Base-by-base conservation (phyloP, 2,113 vertebrate genomes). In the Charadrius vociferus region DNA sequence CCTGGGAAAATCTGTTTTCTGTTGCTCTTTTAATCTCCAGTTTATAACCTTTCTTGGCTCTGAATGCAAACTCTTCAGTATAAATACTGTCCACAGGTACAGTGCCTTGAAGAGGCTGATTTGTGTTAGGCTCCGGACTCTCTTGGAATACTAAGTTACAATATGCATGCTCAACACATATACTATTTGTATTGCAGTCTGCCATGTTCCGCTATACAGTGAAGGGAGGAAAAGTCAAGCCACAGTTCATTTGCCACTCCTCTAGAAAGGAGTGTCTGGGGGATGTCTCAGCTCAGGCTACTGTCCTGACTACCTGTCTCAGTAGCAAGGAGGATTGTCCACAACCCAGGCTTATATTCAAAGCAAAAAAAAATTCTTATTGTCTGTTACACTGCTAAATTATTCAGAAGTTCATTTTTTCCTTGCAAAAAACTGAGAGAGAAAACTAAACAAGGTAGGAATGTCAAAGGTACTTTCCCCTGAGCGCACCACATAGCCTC, bases 181-280 rank as follows among this genome's bases (percentile, higher is more conserved):
- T 1, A 2, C 12, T 5, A 0, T 7, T 47, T 30, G 34, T 36
- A 7, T 1, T 22, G 22, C 49, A 45, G 23, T 3, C 61, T 85
- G 43, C 47, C 23, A 1, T 8, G 52, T 6, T 71, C 80, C 74
- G 61, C 18, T 12, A 2, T 7, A 2, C 0, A 4, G 45, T 1
- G 43, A 34, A 81, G 49, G 19, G 32, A 83, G 63, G 41, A 5
- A 52, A 89, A 83, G 11, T 13, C 47, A 39, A 26, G 19, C 6
- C 52, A 7, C 5, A 1, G 21, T 2, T 81, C 36, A n/a, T 23
- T 13, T 62, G 37, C 37, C 32, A 4, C 13, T 79, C 24, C 39
- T 70, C 36, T 41, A 23, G 43, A 26, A 41, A 67, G 23, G 56
- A 30, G 10, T 3, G 24, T 15, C 41, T 50, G 61, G 34, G 59